These are phyloP conservation scores for Caradrina clavipalpis DNA, from an alignment of 2,888 invertebrate genomes.

Conservation along the genomic window DNA sequence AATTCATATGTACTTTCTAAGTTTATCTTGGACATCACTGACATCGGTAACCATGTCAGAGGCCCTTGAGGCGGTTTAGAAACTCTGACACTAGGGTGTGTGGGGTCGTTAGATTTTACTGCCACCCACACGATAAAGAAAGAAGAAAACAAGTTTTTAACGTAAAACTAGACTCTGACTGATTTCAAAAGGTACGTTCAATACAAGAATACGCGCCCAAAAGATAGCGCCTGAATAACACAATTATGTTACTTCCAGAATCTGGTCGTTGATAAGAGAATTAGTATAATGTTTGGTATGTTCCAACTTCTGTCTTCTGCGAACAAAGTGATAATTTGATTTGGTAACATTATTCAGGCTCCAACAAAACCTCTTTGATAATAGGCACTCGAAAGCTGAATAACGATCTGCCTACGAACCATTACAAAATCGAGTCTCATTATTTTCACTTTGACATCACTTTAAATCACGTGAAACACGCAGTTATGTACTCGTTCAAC, in stretches of 20 bases:
- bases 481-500: conserved; percentile 62
- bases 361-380: conserved; percentile 47
- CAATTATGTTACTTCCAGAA: background rate
- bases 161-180: background rate
- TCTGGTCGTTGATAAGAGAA: background rate
- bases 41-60: no score
- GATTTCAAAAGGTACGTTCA: background rate
- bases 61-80: no score
- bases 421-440: conserved; percentile 57
- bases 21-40: no score
- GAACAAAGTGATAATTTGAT: background rate
- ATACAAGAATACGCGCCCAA: background rate
- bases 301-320: background rate
- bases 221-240: no score
- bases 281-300: background rate
- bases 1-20: no score
- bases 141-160: no score
- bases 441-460: conserved; percentile 64
- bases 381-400: conserved; percentile 42
- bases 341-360: conserved; percentile 2
- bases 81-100: no score
- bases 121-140: no score
- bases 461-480: conserved; percentile 62
- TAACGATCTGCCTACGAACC: conserved; percentile 45
- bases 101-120: no score